Evolutionary conservation across 2,888 invertebrate genomes (phyloP).

Genomic region (Tipula vernalis): DNA sequence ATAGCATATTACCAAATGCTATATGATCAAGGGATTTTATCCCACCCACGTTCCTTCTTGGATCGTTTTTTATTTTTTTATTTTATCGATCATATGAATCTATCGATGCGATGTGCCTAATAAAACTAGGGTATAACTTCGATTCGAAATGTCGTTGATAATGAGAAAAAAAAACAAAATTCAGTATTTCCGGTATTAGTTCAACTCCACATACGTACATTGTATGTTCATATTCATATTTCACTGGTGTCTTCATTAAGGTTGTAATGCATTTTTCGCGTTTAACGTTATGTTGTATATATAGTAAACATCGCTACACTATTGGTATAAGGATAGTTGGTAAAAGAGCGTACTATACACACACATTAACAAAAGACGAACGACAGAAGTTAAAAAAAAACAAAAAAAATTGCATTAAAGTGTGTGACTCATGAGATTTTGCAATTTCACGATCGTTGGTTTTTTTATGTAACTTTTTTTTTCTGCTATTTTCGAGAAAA

Average conservation of each 20-base stretch:
- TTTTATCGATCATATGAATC: neutral
- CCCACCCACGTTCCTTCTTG: neutral
- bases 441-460: slow-evolving; percentile 9
- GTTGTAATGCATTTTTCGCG: neutral
- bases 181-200: neutral
- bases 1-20: neutral
- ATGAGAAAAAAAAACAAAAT: neutral
- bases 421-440: slow-evolving; percentile 10
- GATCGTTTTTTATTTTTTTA: neutral
- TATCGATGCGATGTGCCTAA: neutral
- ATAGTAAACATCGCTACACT: neutral
- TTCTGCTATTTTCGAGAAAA: slow-evolving; percentile 4
- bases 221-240: neutral
- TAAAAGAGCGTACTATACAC: neutral
- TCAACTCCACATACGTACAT: neutral
- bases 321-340: neutral
- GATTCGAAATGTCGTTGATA: neutral
- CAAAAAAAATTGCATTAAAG: slow-evolving; percentile 5
- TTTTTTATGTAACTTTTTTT: neutral
- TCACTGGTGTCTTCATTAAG: neutral
- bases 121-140: neutral
- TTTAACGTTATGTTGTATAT: neutral
- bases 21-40: neutral
- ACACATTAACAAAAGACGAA: neutral
- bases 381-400: neutral